Evolutionary conservation across 2,888 invertebrate species (phyloP).

Genomic region (Lithophane ornitopus): DNA sequence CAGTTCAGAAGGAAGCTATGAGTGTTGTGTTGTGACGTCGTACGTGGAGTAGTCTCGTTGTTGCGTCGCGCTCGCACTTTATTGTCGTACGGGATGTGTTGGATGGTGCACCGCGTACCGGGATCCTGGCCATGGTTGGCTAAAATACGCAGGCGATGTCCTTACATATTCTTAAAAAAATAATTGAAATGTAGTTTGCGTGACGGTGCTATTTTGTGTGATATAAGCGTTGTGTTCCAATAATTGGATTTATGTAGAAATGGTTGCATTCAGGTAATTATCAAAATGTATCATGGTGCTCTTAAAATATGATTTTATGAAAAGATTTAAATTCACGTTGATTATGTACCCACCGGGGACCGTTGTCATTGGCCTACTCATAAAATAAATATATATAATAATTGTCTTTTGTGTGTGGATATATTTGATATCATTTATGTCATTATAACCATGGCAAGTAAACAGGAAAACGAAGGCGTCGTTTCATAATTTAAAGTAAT

Average conservation of each 20-base stretch:
- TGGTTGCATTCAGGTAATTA: constrained; percentile 72
- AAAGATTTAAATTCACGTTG: constrained; percentile 1
- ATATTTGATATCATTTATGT: constrained; percentile 28
- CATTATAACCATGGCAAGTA: constrained; percentile 19
- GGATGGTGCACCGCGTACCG: constrained; percentile 71
- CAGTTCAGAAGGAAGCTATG: constrained; percentile 83
- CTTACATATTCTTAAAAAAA: constrained; percentile 70
- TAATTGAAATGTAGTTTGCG: constrained; percentile 74
- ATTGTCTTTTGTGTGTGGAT: constrained; percentile 5
- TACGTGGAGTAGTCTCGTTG: constrained; percentile 72
- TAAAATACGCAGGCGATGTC: constrained; percentile 62
- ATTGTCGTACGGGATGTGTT: constrained; percentile 78
- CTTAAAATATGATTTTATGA: neutral
- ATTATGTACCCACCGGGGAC: neutral
- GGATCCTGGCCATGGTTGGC: constrained; percentile 59
- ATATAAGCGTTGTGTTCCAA: constrained; percentile 70
- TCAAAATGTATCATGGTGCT: constrained; percentile 18
- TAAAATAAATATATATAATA: constrained; percentile 4
- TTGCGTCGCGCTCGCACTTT: constrained; percentile 72
- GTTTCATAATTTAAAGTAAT: constrained; percentile 21
- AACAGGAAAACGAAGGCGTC: constrained; percentile 47
- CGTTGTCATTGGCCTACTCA: neutral
- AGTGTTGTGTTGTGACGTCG: constrained; percentile 83
- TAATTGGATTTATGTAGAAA: constrained; percentile 46
- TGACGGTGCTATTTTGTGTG: constrained; percentile 76